Conservation (phyloP, 1,140 invertebrate species). For the Tetraneura akinire region DNA sequence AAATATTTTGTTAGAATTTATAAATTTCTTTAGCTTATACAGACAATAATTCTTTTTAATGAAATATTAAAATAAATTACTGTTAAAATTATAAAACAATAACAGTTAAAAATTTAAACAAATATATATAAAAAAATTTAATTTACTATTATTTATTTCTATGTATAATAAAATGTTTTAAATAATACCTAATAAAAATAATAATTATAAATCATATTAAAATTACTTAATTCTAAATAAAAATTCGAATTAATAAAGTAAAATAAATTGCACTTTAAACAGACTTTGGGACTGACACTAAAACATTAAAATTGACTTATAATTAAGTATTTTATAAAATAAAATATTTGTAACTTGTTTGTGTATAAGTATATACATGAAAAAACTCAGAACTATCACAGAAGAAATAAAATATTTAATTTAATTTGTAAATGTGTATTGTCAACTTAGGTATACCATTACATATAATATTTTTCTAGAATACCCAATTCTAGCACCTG, state of each 20-base stretch:
- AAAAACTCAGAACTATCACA: slow-evolving; percentile 48
- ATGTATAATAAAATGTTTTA: no score
- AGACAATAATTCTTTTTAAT: no score
- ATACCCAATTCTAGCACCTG: slow-evolving; percentile 38
- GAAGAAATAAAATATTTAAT: slow-evolving; percentile 19
- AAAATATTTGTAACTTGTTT: not conserved
- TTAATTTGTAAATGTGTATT: slow-evolving; percentile 30
- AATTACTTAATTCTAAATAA: not conserved
- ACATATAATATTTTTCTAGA: not conserved
- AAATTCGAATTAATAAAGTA: not conserved
- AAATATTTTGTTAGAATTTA: no score
- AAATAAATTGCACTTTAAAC: slow-evolving; percentile 38
- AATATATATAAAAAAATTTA: no score
- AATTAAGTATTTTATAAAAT: not conserved
- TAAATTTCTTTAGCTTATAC: no score
- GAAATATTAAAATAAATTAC: not conserved
- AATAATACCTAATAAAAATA: no score
- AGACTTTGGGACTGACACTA: slow-evolving; percentile 23
- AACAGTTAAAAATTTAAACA: not conserved
- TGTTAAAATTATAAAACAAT: not conserved
- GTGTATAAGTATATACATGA: not conserved
- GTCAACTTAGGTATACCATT: slow-evolving; percentile 4
- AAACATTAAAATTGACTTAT: not conserved
- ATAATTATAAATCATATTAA: slow-evolving; percentile 11
- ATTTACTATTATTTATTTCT: no score